Conservation (phyloP, 64 coral and sea anemone genomes). For the Montipora sp. region DNA sequence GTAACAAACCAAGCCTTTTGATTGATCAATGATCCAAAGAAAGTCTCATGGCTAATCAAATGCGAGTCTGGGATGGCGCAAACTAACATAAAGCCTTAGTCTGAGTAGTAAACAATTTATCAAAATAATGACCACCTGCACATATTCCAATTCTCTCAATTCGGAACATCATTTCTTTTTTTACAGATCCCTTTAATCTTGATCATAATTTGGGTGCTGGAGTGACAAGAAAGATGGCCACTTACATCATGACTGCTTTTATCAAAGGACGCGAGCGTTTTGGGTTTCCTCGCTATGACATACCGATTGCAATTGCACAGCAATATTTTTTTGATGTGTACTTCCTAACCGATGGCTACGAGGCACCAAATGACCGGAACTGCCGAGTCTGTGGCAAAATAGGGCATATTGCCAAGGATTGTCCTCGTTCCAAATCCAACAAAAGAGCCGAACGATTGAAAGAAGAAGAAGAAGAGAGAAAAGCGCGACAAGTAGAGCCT, state of each 20-base stretch:
- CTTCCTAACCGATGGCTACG: slow-evolving; percentile 64
- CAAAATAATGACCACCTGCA: too few species aligned
- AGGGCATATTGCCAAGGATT: slow-evolving; percentile 87
- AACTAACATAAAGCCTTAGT: too few species aligned
- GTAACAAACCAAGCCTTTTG: too few species aligned
- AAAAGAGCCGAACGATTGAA: slow-evolving; percentile 56
- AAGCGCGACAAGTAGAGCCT: background rate
- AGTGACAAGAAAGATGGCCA: slow-evolving; percentile 76
- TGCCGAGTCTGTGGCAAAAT: slow-evolving; percentile 76
- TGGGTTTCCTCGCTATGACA: slow-evolving; percentile 38
- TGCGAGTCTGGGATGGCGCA: too few species aligned
- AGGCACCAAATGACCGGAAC: slow-evolving; percentile 77
- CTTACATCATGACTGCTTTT: slow-evolving; percentile 63
- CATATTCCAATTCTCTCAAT: background rate
- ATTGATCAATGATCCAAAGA: too few species aligned
- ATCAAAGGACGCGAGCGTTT: slow-evolving; percentile 79
- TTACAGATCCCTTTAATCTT: slow-evolving; percentile 85
- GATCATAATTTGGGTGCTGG: slow-evolving; percentile 91
- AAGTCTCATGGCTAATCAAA: too few species aligned
- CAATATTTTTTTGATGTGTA: slow-evolving; percentile 69
- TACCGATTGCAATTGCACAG: slow-evolving; percentile 2
- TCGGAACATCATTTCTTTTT: background rate
- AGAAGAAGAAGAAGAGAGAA: slow-evolving; percentile 60
- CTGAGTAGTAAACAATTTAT: too few species aligned
- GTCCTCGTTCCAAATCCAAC: slow-evolving; percentile 72